Evolutionary conservation across 1,140 invertebrate genomes (phyloP).

Genomic region (Drosophila kikkawai): DNA sequence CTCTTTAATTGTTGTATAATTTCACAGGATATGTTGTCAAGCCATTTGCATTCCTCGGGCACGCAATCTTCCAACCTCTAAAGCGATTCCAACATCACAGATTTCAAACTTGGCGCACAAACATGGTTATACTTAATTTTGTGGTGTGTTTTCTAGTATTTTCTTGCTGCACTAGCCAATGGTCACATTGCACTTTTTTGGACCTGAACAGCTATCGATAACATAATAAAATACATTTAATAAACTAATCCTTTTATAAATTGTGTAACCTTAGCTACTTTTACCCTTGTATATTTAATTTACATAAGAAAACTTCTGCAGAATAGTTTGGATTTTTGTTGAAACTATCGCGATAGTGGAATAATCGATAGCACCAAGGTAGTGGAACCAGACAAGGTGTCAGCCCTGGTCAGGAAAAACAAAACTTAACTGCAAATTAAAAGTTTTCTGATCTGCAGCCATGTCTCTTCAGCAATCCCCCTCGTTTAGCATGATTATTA

Average conservation of each 20-base stretch:
- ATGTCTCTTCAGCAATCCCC: conserved; percentile 17
- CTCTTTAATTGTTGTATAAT: too few species aligned
- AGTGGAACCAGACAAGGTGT: neutral
- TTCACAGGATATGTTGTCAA: neutral
- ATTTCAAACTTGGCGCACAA: conserved; percentile 2
- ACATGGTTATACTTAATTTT: neutral
- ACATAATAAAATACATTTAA: too few species aligned
- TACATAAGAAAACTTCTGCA: too few species aligned
- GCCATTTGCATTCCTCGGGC: neutral
- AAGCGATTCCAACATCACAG: neutral
- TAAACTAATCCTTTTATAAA: too few species aligned
- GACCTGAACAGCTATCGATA: too few species aligned
- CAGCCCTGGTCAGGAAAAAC: neutral
- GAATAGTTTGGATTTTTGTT: too few species aligned
- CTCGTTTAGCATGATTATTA: conserved; percentile 25
- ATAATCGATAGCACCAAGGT: neutral
- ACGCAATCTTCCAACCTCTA: neutral
- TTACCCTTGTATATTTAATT: too few species aligned
- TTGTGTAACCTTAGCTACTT: too few species aligned
- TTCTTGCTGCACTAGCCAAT: neutral
- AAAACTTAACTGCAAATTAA: neutral
- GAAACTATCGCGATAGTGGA: neutral
- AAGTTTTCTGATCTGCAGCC: neutral
- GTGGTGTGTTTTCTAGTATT: neutral
- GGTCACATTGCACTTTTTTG: too few species aligned